Base-by-base conservation (phyloP, 1,140 invertebrate genomes). In the Microplitis demolitor region DNA sequence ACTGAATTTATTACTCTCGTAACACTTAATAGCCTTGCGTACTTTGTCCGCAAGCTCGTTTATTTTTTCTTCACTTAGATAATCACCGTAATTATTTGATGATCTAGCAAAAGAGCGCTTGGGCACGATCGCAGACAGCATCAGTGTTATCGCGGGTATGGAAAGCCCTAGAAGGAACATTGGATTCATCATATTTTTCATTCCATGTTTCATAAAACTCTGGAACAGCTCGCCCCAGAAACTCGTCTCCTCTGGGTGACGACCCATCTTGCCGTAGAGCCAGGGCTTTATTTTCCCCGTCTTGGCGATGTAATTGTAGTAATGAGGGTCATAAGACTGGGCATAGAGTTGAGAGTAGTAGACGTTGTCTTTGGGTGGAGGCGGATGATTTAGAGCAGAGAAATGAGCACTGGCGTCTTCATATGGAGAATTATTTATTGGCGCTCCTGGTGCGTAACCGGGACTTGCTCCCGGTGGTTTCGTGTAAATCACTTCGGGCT, bases 111-210 rank as follows among this genome's bases (percentile, higher is more conserved):
- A 50, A 0, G 84, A 85, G 13, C 84, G 74, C 16, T 84, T 84
- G 13, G 84, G 80, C 2, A 85, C 82, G 1, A 85, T 77, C 0
- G 84, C 84, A 3, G 80, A 82, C 0, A 86, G 75, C 83, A 86
- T 85, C 4, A 85, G 73, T 0, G 85, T 86, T 24, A 86, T 77
- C 13, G 83, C 82, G 0, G 85, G 85, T n/a, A 86, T 81, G 0
- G 83, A 83, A 80, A 86, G 82, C 0, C 85, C 84, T 3, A 86
- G 50, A 5, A 86, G 64, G 73, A 85, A 86, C 51, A 80, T 83
- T 5, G 85, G 84, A 50, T 82, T 85, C 84, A 85, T 86, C 16
- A 86, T 80, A 53, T 86, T 85, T 66, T 84, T 86, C 71, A 86
- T 64, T 1, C 85, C 85, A 34, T 86, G 85, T 9, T 85, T 84